A percentile compares a stretch with the other conserved stretches of the same genome.
Conservation (phyloP, 1,140 invertebrate species). For the Branchinecta lynchi region DNA sequence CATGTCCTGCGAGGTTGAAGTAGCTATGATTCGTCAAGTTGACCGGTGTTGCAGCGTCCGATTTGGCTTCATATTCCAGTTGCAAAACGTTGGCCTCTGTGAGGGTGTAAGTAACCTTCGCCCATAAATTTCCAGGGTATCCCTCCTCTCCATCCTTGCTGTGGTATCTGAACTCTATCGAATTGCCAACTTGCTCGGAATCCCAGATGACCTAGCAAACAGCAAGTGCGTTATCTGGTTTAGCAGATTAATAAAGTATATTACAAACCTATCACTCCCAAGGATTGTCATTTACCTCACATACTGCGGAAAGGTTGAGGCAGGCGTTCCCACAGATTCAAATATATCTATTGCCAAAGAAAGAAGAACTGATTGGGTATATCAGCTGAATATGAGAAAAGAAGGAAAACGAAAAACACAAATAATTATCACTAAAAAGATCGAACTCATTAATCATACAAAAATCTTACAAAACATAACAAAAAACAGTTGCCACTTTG, state of each 20-base stretch:
- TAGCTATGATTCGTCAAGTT: slow-evolving; percentile 88
- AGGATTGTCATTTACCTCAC: no score
- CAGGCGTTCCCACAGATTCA: no score
- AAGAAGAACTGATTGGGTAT: no score
- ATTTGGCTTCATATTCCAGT: slow-evolving; percentile 33
- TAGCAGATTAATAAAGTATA: background rate
- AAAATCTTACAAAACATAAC: no score
- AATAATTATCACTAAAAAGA: no score
- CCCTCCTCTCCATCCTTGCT: slow-evolving; percentile 37
- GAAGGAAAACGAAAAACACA: no score
- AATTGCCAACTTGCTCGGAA: slow-evolving; percentile 24
- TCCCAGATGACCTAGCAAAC: slow-evolving; percentile 26
- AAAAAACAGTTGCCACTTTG: no score
- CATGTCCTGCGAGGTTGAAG: slow-evolving; percentile 80
- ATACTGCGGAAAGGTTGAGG: no score
- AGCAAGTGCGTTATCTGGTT: background rate
- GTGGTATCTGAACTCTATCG: slow-evolving; percentile 29
- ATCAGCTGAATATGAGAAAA: no score
- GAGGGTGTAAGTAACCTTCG: slow-evolving; percentile 33
- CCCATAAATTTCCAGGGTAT: slow-evolving; percentile 36
- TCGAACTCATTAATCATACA: no score
- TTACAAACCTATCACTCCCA: no score
- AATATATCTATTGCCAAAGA: no score
- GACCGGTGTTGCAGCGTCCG: slow-evolving; percentile 42
- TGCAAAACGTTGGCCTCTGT: slow-evolving; percentile 31